Base-by-base conservation (phyloP, 2,888 invertebrate genomes). In the Troglohyphantes excavatus region DNA sequence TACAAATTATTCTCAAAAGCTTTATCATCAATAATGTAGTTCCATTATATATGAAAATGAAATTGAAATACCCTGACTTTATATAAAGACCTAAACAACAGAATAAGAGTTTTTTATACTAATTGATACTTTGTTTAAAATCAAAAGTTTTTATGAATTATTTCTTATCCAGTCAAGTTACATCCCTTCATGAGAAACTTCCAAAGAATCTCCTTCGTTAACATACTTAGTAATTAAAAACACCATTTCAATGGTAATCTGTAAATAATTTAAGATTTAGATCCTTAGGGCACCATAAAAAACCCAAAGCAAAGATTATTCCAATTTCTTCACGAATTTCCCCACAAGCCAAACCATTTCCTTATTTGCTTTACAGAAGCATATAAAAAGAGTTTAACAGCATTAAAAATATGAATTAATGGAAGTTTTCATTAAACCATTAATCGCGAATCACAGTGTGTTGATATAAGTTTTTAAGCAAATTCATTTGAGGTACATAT, bases 161-260 rank as follows among this genome's bases (percentile, higher is more conserved):
- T 53, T n/a, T 53, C 0, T 53, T 53, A 13, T n/a, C 5, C 53
- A 53, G 17, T 53, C 3, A 39, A 11, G 13, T 13, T 11, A 39
- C 39, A 7, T 39, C 9, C 53, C 53, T 53, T 53, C 17, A n/a
- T 2, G 53, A 53, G 0, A 17, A 53, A 53, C n/a, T 13, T 17
- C 9, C n/a, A 13, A 53, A 33, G 19, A 70, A 72, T n/a, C 5
- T 23, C 1, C 17, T 27, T 7, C 23, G 13, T 46, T 27, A 21
- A 13, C n/a, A 33, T 33, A 53, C 17, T 2, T 13, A 59, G 78
- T 65, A 78, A 78, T 78, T 78, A 78, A 78, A 78, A 78, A 65
- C 43, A 65, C 39, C 39, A 63, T 63, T 72, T 26, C 63, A 21
- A 33, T 59, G n/a, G 7, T 21, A 29, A 29, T 75, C 75, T 23